Evolutionary conservation across 2,797 vertebrate genomes (phyloP).

Genomic region (Dendrocincla tyrannina): DNA sequence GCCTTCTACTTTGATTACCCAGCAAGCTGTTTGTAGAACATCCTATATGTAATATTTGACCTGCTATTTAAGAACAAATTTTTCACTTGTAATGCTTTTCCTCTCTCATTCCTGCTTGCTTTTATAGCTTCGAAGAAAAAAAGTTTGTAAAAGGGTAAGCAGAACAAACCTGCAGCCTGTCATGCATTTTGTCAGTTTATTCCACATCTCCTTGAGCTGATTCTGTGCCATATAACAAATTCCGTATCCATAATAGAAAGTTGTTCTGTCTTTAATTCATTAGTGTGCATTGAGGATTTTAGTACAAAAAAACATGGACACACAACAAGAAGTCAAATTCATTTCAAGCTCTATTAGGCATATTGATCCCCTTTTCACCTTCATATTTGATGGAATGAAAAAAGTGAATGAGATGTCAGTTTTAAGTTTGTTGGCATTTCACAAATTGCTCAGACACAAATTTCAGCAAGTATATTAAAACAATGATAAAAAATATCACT

Average conservation of each 20-base stretch:
- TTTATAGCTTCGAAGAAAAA: background rate
- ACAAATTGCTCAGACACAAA: background rate
- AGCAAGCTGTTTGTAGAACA: background rate
- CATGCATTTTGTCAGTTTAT: background rate
- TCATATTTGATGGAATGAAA: background rate
- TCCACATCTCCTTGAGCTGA: background rate
- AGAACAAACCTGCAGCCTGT: background rate
- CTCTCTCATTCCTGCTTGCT: background rate
- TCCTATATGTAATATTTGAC: background rate
- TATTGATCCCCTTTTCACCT: background rate
- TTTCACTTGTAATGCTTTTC: background rate
- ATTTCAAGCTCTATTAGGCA: slow-evolving; percentile 40
- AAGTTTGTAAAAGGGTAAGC: background rate
- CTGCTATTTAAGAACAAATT: background rate
- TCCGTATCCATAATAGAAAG: background rate
- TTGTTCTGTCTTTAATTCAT: background rate
- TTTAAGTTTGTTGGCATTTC: background rate
- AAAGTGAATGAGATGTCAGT: background rate
- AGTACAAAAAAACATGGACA: background rate
- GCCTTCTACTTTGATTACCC: background rate
- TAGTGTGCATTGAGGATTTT: background rate
- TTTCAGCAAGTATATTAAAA: background rate
- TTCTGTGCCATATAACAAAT: background rate
- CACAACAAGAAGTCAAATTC: slow-evolving; percentile 1
- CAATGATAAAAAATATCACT: background rate